These are phyloP conservation scores for Danio albolineatus DNA, from an alignment of 2,797 vertebrate genomes.

Conservation along the genomic window DNA sequence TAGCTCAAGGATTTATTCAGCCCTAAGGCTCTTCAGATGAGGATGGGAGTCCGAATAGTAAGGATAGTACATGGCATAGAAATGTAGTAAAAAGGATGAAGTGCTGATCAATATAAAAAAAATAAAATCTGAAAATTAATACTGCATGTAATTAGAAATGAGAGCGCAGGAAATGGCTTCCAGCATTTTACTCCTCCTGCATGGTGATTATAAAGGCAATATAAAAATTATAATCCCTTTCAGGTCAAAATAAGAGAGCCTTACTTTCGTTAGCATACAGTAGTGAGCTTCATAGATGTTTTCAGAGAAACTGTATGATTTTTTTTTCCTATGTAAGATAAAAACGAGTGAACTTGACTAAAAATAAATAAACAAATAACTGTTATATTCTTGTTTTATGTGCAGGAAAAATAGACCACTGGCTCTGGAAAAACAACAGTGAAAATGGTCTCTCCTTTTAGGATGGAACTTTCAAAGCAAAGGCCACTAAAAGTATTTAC, in stretches of 20 bases:
- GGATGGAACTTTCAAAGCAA: background rate
- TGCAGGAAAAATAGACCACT: background rate
- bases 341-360: background rate
- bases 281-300: background rate
- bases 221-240: slow-evolving; percentile 3
- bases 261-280: background rate
- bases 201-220: background rate
- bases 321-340: background rate
- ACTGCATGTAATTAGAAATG: slow-evolving; percentile 33
- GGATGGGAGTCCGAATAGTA: background rate
- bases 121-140: slow-evolving; percentile 17
- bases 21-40: slow-evolving; percentile 5
- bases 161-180: slow-evolving; percentile 5
- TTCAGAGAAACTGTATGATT: background rate
- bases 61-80: slow-evolving; percentile 3
- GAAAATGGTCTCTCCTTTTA: background rate
- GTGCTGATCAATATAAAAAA: slow-evolving; percentile 8
- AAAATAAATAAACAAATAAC: too few relatives aligned
- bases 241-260: background rate
- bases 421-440: background rate
- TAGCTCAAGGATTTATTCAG: slow-evolving; percentile 38
- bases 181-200: background rate
- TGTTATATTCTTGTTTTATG: background rate
- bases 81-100: background rate
- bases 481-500: background rate